Percentiles rank a stretch among this genome's conserved stretches.
phyloP scores from a whole-genome alignment of 2,797 vertebrate genomes.

The Sus cebifrons region DNA sequence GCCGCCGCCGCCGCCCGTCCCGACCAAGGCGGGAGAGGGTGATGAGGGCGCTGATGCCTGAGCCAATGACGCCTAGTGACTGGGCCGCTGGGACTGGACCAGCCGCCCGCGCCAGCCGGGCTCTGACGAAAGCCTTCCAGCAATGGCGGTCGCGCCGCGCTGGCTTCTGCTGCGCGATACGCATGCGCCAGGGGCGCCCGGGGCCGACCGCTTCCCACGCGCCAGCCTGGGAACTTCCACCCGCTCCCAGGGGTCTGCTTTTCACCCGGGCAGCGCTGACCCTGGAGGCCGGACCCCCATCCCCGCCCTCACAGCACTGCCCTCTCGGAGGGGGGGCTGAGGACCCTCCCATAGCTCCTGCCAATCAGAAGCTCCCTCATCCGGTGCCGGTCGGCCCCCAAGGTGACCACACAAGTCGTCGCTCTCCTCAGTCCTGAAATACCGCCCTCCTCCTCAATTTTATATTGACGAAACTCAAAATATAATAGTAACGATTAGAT shows the following conservation, averaged over 20 bases:
- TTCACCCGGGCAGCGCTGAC: rapidly evolving
- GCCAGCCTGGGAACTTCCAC: neutral
- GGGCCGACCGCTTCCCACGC: rapidly evolving
- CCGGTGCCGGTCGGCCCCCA: neutral
- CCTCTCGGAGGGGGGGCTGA: rapidly evolving
- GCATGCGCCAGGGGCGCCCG: slow-evolving; percentile 56
- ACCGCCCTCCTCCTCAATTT: neutral
- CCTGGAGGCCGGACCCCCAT: rapidly evolving
- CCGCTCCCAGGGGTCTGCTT: neutral
- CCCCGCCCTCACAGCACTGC: no score
- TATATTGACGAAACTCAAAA: neutral
- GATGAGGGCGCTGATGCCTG: neutral
- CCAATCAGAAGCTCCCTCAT: neutral
- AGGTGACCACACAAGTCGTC: no score
- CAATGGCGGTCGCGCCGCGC: slow-evolving; percentile 17
- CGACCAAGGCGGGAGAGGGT: neutral
- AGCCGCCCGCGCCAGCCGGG: neutral
- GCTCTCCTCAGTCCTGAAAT: neutral
- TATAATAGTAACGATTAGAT: neutral
- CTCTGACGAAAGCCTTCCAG: neutral
- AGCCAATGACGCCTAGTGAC: slow-evolving; percentile 3
- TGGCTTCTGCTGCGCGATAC: neutral
- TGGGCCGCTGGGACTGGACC: neutral
- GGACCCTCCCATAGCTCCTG: neutral
- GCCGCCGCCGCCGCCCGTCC: neutral